Base-by-base conservation (phyloP, 2,888 invertebrate species). In the Eubasilissa splendida region DNA sequence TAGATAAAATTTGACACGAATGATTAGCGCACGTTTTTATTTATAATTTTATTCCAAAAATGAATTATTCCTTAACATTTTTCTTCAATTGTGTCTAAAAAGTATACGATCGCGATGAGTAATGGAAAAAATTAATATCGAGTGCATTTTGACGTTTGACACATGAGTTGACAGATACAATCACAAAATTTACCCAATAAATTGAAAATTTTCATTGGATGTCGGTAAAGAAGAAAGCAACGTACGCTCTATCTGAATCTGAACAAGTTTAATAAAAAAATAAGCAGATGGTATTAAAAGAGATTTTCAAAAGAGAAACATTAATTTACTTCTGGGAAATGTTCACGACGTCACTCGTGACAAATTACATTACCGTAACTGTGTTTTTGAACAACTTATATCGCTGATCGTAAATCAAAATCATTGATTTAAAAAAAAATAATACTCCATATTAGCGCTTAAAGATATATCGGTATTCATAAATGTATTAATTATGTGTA, bases 111-210 rank as follows among this genome's bases (percentile, higher is more conserved):
- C 33, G 56, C 12, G n/a, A 14, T 56, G 71, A 73, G 71, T 56
- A 58, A 73, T 31, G 11, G 56, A 33, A 73, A 54, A 73, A 56
- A 56, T 8, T 31, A 8, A n/a, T 8, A 73, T 58, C 56, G 42
- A 73, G 12, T 73, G 58, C 71, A 73, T 73, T 73, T 73, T 73
- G 71, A 73, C 71, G 58, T 73, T 73, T 73, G 71, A 73, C 71
- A 58, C 58, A 14, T 73, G 12, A 56, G 31, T 73, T 73, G 71
- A 73, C 71, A 73, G 71, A 73, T 73, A 14, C 58, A 73, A 71
- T 63, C 63, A 63, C 63, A 63, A 56, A 73, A 73, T 73, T 73
- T 73, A 22, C 11, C 56, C 33, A 56, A 33, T 33, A 73, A 65
- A 65, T n/a, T 33, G 31, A n/a, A 53, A n/a, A 31, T 73, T 56